Percentiles rank a stretch among this genome's conserved stretches.
Evolutionary conservation across 2,888 invertebrate species (phyloP).

Genomic region (Protophormia terraenovae): DNA sequence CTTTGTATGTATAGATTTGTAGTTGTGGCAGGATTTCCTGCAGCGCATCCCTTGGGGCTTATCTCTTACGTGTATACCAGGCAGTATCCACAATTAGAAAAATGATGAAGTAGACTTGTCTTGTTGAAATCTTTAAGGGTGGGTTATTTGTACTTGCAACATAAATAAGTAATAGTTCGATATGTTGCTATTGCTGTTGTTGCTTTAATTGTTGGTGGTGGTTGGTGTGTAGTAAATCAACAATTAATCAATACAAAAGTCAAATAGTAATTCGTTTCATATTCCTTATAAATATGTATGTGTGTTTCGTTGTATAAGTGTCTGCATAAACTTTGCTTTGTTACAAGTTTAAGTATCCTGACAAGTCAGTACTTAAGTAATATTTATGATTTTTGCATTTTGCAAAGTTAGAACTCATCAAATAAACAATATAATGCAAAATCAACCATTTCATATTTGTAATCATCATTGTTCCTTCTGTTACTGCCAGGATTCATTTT

Average conservation of each 20-base stretch:
- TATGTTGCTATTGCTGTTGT: neutral
- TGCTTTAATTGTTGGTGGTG: neutral
- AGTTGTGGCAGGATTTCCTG: slow-evolving; percentile 67
- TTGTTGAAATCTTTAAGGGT: slow-evolving; percentile 48
- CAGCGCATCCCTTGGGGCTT: slow-evolving; percentile 65
- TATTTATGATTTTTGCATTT: slow-evolving; percentile 59
- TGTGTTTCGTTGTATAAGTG: neutral
- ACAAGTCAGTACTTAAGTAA: slow-evolving; percentile 5
- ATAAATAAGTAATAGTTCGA: neutral
- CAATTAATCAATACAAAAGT: slow-evolving; percentile 66
- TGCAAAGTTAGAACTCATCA: slow-evolving; percentile 31
- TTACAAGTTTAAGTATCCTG: slow-evolving; percentile 2
- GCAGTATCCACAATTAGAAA: slow-evolving; percentile 55
- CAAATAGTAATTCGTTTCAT: slow-evolving; percentile 59
- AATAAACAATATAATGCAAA: slow-evolving; percentile 13
- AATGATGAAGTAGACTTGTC: slow-evolving; percentile 48
- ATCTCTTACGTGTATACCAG: slow-evolving; percentile 11
- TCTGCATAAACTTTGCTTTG: slow-evolving; percentile 32
- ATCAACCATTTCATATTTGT: slow-evolving; percentile 3
- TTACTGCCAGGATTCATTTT: slow-evolving; percentile 3
- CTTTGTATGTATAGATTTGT: slow-evolving; percentile 37
- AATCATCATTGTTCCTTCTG: neutral
- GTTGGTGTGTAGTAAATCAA: slow-evolving; percentile 57
- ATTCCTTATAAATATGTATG: slow-evolving; percentile 26
- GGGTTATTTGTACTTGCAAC: slow-evolving; percentile 7